Conservation (phyloP, 2,113 vertebrate species). For the Tachysurus vachellii region DNA sequence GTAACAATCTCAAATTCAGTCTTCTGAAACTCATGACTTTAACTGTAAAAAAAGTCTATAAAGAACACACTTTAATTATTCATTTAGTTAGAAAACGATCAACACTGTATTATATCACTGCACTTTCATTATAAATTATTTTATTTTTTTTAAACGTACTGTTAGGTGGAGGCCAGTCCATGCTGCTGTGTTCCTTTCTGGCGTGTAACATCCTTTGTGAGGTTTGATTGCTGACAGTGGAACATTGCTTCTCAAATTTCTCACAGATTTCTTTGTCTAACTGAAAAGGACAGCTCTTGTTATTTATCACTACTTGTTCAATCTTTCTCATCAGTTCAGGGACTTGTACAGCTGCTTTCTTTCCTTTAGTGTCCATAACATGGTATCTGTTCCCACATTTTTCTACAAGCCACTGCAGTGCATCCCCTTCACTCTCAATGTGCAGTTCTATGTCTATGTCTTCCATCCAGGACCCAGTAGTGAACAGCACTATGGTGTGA, state of each 20-base stretch:
- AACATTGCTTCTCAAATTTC: neutral
- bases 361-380: neutral
- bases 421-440: neutral
- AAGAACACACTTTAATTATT: neutral
- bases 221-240: too few relatives aligned
- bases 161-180: neutral
- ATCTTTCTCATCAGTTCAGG: constrained; percentile 19
- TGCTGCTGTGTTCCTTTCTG: neutral
- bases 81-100: neutral
- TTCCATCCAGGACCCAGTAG: neutral
- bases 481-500: constrained; percentile 6
- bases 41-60: too few relatives aligned
- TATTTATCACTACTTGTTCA: neutral
- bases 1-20: too few relatives aligned
- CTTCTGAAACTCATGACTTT: too few relatives aligned
- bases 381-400: constrained; percentile 20
- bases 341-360: neutral
- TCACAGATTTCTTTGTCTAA: neutral
- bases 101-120: neutral
- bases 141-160: neutral
- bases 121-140: too few relatives aligned
- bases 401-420: constrained; percentile 11
- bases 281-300: neutral
- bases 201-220: neutral
- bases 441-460: constrained; percentile 9